Conservation (phyloP, 2,113 vertebrate genomes). For the Bufo gargarizans region DNA sequence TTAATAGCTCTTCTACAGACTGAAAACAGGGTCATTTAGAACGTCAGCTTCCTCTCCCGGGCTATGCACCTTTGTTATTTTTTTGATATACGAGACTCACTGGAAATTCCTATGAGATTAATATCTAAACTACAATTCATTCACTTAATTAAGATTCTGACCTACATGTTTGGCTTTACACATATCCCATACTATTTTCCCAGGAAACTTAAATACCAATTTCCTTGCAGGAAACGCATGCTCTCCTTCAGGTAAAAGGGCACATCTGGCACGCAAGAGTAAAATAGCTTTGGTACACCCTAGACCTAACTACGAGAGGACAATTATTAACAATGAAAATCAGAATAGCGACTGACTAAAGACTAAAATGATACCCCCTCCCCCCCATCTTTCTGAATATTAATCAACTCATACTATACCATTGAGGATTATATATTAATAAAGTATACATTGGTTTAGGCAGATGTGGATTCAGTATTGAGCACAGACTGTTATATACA, state of each 20-base stretch:
- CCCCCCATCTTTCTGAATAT: no score
- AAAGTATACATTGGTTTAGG: no score
- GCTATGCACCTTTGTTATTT: slow-evolving; percentile 17
- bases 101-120: background rate
- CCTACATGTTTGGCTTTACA: slow-evolving; percentile 34
- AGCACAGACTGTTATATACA: background rate
- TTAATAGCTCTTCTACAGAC: background rate
- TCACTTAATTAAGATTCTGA: accelerated
- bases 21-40: slow-evolving; percentile 26
- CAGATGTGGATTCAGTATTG: background rate
- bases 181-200: slow-evolving; percentile 25
- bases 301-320: background rate
- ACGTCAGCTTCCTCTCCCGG: slow-evolving; percentile 23
- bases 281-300: background rate
- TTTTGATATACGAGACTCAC: slow-evolving; percentile 22
- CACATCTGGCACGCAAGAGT: slow-evolving; percentile 15
- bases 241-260: slow-evolving; percentile 37
- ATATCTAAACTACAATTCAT: background rate
- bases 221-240: slow-evolving; percentile 52
- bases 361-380: no score
- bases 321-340: background rate
- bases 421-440: no score
- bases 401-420: no score
- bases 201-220: slow-evolving; percentile 34
- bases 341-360: background rate